A percentile compares a stretch with the other conserved stretches of the same genome.
These are phyloP conservation scores for Canis aureus DNA, from an alignment of 2,113 vertebrate genomes.

Conservation along the genomic window DNA sequence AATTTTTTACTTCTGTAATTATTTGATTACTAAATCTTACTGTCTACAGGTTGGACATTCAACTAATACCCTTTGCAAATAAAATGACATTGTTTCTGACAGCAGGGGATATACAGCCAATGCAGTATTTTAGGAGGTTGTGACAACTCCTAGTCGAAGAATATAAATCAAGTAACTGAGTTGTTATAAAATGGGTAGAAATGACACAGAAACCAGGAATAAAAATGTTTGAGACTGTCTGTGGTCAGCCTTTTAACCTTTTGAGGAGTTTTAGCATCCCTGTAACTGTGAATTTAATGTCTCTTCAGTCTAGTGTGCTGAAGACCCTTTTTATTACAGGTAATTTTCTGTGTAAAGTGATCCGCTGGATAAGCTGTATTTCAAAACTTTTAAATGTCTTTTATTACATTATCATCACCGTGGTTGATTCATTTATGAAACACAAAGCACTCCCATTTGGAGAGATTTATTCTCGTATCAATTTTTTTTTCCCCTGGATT, in stretches of 20 bases:
- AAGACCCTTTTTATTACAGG: constrained; percentile 81
- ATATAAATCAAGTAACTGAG: constrained; percentile 68
- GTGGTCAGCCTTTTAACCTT: constrained; percentile 70
- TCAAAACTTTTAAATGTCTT: constrained; percentile 84
- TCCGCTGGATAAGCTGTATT: constrained; percentile 81
- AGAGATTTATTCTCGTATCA: constrained; percentile 87
- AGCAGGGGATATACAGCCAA: not conserved
- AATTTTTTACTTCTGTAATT: constrained; percentile 61
- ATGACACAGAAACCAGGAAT: constrained; percentile 59
- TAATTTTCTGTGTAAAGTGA: constrained; percentile 81
- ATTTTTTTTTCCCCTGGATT: constrained; percentile 82
- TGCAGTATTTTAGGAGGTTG: constrained; percentile 52
- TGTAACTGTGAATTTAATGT: constrained; percentile 58
- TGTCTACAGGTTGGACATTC: constrained; percentile 55
- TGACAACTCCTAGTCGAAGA: constrained; percentile 58
- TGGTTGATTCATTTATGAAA: constrained; percentile 84
- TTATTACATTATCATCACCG: constrained; percentile 84
- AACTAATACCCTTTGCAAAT: constrained; percentile 59
- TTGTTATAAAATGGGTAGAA: constrained; percentile 68
- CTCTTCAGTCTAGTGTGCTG: constrained; percentile 70
- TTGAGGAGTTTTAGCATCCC: constrained; percentile 59
- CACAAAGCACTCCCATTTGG: constrained; percentile 85
- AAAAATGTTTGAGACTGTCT: constrained; percentile 48
- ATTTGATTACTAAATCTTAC: constrained; percentile 64
- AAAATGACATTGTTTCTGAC: constrained; percentile 45